A percentile compares a stretch with the other conserved stretches of the same genome.
phyloP scores from a whole-genome alignment of 1,140 invertebrate species.

The Periplaneta americana region DNA sequence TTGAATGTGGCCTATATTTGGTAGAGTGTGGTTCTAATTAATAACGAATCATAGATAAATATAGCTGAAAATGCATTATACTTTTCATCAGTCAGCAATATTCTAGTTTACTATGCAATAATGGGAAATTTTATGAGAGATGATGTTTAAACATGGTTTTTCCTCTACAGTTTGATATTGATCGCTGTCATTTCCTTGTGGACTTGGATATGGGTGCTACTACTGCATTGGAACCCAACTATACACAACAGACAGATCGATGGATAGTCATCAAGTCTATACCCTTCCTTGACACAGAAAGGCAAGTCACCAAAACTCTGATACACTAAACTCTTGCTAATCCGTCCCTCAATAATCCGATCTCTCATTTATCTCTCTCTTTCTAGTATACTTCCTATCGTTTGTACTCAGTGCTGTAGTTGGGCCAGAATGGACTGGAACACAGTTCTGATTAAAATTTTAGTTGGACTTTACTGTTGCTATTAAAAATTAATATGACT shows the following conservation, averaged over 20 bases:
- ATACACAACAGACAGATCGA: slow-evolving; percentile 60
- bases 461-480: not conserved
- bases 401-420: not conserved
- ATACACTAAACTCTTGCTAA: too few relatives aligned
- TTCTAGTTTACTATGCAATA: too few relatives aligned
- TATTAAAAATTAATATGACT: not conserved
- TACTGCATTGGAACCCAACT: slow-evolving; percentile 71
- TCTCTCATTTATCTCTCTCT: too few relatives aligned
- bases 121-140: too few relatives aligned
- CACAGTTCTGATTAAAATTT: too few relatives aligned
- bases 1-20: too few relatives aligned
- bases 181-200: slow-evolving; percentile 77
- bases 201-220: slow-evolving; percentile 75
- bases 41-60: too few relatives aligned
- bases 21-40: too few relatives aligned
- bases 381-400: not conserved
- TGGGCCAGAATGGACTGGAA: too few relatives aligned
- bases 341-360: not conserved
- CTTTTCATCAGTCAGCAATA: too few relatives aligned
- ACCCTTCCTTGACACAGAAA: slow-evolving; percentile 71
- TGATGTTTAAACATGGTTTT: slow-evolving; percentile 21
- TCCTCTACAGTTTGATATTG: slow-evolving; percentile 62
- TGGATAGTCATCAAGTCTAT: slow-evolving; percentile 71
- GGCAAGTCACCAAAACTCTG: too few relatives aligned
- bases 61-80: too few relatives aligned